A percentile compares a stretch with the other conserved stretches of the same genome.
These are phyloP conservation scores for Pseudorectes ferrugineus DNA, from an alignment of 2,113 vertebrate species.

Conservation along the genomic window DNA sequence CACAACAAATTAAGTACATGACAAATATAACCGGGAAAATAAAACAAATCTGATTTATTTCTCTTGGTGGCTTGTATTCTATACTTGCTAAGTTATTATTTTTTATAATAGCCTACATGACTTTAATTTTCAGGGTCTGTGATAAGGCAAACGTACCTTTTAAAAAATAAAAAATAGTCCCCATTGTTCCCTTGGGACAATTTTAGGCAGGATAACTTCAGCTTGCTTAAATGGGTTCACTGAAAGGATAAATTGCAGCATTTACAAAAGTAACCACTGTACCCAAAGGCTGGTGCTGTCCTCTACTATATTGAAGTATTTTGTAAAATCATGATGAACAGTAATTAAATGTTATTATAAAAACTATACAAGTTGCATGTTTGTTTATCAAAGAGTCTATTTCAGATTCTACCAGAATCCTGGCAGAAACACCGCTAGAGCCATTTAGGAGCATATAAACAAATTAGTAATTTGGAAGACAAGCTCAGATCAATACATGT, in stretches of 20 bases:
- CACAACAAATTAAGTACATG: neutral
- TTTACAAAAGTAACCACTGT: neutral
- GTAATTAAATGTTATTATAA: neutral
- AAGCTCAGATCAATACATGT: constrained; percentile 16
- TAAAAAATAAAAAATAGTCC: neutral
- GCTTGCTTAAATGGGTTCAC: neutral
- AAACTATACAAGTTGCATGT: neutral
- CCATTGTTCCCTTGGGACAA: neutral
- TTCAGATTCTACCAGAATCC: neutral
- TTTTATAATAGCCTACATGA: neutral
- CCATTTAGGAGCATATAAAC: neutral
- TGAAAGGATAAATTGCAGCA: neutral
- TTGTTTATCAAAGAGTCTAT: neutral
- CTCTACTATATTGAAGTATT: neutral
- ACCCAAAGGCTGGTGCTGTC: neutral
- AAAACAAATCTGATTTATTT: neutral
- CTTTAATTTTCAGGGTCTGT: neutral
- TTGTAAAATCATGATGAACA: neutral
- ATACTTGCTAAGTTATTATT: neutral
- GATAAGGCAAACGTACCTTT: neutral
- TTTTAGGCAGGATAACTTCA: neutral
- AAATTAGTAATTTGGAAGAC: constrained; percentile 15
- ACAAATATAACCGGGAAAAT: neutral
- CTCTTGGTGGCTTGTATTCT: neutral
- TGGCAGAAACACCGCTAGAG: neutral